Conservation (phyloP, 37 sponge, comb jelly and placozoan genomes). For the Agelas oroides region DNA sequence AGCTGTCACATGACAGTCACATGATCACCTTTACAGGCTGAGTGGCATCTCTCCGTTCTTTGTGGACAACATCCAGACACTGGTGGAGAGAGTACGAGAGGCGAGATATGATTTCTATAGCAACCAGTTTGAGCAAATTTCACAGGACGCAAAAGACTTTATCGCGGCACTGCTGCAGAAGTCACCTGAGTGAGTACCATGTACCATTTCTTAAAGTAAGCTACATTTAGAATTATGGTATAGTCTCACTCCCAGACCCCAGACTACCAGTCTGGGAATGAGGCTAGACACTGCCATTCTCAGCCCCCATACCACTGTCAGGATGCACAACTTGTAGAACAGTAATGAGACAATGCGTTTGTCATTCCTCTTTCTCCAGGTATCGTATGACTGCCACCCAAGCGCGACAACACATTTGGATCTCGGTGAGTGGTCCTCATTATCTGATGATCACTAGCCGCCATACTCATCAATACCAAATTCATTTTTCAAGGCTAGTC, state of each 20-base stretch:
- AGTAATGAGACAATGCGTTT: not conserved
- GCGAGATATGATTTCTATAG: constrained; percentile 57
- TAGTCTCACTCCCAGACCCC: too few species aligned
- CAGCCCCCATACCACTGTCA: not conserved
- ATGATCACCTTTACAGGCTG: constrained; percentile 41
- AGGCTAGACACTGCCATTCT: not conserved
- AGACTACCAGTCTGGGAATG: too few species aligned
- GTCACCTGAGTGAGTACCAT: constrained; percentile 45
- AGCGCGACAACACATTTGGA: constrained; percentile 53
- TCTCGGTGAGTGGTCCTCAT: constrained; percentile 22
- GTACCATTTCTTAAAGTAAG: too few species aligned
- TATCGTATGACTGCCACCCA: constrained; percentile 40
- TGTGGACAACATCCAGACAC: constrained; percentile 48
- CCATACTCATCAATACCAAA: too few species aligned
- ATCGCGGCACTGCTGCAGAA: constrained; percentile 68
- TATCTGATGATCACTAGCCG: too few species aligned
- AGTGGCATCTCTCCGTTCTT: constrained; percentile 87
- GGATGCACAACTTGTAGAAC: too few species aligned
- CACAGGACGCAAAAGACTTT: constrained; percentile 83
- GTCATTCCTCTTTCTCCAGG: not conserved
- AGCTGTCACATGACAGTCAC: too few species aligned
- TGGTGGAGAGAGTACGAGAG: constrained; percentile 41
- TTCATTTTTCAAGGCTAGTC: too few species aligned
- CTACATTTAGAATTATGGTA: too few species aligned
- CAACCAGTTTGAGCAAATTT: constrained; percentile 60